Conservation (phyloP, 2,888 invertebrate species). For the Gibbula magus region DNA sequence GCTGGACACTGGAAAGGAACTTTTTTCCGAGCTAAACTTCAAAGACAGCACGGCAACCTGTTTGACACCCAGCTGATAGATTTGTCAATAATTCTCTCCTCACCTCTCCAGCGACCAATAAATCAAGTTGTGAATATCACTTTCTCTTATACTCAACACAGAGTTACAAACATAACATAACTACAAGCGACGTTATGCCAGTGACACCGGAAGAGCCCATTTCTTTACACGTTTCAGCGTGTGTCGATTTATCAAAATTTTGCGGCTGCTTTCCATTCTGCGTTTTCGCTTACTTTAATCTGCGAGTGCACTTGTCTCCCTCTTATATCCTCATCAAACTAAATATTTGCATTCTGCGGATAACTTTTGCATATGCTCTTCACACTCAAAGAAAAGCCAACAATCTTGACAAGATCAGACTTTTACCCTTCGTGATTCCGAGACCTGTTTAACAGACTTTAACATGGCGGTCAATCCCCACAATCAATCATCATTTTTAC, state of each 20-base stretch:
- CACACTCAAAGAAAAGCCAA: too few species aligned
- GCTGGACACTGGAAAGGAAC: not conserved
- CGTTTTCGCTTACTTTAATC: not conserved
- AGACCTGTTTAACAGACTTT: conserved; percentile 7
- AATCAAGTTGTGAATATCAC: conserved; percentile 6
- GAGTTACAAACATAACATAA: not conserved
- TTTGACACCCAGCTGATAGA: conserved; percentile 11
- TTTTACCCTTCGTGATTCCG: not conserved
- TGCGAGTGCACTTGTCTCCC: not conserved
- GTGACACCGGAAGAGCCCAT: not conserved
- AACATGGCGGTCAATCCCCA: conserved; percentile 1
- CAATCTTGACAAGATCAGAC: not conserved
- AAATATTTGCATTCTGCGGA: conserved; percentile 9
- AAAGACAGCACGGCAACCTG: not conserved
- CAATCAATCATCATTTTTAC: conserved; percentile 16
- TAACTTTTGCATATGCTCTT: conserved; percentile 11
- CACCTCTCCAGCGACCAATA: conserved; percentile 1
- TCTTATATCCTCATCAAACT: not conserved
- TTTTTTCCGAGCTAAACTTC: conserved; percentile 4
- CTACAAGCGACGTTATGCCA: not conserved
- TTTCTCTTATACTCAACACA: not conserved
- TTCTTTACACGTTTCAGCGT: not conserved
- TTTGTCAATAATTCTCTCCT: conserved; percentile 20
- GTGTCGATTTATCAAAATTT: not conserved
- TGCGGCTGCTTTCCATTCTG: not conserved